Evolutionary conservation across 2,113 vertebrate genomes (phyloP).

Genomic region (Gorsachius goisagi): DNA sequence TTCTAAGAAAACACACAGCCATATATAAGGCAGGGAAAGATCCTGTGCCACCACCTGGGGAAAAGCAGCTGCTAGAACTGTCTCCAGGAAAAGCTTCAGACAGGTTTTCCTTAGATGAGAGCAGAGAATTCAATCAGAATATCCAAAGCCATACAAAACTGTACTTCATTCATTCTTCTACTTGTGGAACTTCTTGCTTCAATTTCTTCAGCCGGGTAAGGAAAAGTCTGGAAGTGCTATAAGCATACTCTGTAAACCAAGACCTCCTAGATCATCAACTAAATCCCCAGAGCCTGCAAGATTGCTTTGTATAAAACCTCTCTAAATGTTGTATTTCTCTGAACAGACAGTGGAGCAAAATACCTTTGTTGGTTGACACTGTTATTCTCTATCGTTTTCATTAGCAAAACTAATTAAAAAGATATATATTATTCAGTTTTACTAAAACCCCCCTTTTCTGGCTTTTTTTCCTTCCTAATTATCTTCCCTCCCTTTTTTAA

Average conservation of each 20-base stretch:
- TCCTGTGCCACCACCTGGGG: background rate
- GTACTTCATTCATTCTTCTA: background rate
- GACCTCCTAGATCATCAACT: background rate
- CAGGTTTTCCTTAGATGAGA: background rate
- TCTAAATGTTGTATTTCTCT: background rate
- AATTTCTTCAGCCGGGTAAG: background rate
- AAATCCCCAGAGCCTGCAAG: background rate
- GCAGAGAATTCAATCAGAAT: background rate
- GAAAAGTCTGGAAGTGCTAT: background rate
- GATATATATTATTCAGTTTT: background rate
- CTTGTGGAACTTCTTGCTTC: background rate
- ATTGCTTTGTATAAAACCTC: background rate
- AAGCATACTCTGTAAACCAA: background rate
- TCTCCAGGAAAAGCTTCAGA: background rate
- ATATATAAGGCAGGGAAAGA: accelerated
- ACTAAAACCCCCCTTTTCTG: background rate
- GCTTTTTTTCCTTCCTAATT: background rate
- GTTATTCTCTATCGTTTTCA: background rate
- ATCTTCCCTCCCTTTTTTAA: background rate
- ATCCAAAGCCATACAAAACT: background rate
- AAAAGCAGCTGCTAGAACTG: background rate
- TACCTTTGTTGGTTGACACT: background rate
- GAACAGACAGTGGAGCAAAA: background rate
- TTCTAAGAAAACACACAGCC: background rate
- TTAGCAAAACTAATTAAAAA: background rate